Evolutionary conservation across 2,113 vertebrate genomes (phyloP).

Genomic region (Fulmarus glacialis): DNA sequence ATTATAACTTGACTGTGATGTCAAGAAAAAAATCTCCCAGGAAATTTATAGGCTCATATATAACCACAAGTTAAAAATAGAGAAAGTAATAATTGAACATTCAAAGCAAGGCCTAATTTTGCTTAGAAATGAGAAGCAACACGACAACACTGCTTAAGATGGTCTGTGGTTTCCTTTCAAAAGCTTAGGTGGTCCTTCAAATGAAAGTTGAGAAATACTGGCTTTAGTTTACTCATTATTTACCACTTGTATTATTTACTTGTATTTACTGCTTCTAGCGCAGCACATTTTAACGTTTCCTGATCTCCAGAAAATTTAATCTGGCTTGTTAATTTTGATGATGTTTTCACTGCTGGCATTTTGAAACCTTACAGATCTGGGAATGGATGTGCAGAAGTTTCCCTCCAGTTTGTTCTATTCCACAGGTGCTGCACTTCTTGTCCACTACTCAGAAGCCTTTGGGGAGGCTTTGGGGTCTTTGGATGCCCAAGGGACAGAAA

Average conservation of each 20-base stretch:
- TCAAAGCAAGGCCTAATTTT: not conserved
- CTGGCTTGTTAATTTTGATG: not conserved
- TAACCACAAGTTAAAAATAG: not conserved
- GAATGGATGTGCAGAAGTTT: not conserved
- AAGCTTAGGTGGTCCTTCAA: not conserved
- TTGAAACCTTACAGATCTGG: not conserved
- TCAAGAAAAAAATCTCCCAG: not conserved
- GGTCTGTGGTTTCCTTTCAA: not conserved
- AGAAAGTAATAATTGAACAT: not conserved
- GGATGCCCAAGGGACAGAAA: not conserved
- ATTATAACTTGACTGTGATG: not conserved
- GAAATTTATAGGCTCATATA: not conserved
- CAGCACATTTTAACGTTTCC: not conserved
- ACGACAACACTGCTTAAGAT: not conserved
- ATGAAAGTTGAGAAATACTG: not conserved
- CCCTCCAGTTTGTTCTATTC: not conserved
- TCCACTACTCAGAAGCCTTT: not conserved
- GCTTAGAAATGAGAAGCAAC: not conserved
- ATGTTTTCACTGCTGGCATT: not conserved
- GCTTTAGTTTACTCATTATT: not conserved
- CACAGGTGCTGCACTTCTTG: not conserved
- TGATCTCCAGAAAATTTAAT: not conserved
- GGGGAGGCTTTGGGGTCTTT: not conserved
- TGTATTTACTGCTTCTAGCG: not conserved
- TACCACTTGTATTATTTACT: not conserved